Conservation (phyloP, 2,113 vertebrate genomes). For the Numida meleagris region DNA sequence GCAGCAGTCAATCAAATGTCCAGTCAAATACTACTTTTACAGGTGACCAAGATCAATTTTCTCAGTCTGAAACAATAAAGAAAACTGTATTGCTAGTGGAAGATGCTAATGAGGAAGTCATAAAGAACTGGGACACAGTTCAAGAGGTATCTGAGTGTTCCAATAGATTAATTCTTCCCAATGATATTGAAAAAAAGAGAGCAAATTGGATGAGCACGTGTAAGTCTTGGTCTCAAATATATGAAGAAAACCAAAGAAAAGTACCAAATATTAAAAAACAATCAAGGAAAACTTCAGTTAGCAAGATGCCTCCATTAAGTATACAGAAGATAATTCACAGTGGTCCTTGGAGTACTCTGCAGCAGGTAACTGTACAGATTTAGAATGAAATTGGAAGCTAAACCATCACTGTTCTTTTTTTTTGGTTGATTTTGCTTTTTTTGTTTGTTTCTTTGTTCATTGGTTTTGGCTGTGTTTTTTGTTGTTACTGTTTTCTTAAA, state of each 20-base stretch:
- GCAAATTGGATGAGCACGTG: conserved; percentile 85
- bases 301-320: conserved; percentile 77
- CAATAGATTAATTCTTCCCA: conserved; percentile 44
- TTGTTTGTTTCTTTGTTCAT: no score
- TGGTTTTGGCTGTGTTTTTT: neutral
- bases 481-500: neutral
- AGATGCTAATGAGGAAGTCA: neutral
- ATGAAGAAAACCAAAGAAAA: conserved; percentile 78
- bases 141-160: neutral
- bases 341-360: conserved; percentile 77
- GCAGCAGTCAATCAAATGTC: neutral
- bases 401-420: neutral
- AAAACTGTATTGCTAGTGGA: neutral
- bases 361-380: conserved; percentile 80
- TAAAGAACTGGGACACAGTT: neutral
- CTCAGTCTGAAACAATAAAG: conserved; percentile 11
- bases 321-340: conserved; percentile 74
- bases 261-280: conserved; percentile 55
- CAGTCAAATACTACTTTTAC: neutral
- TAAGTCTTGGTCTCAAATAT: conserved; percentile 84
- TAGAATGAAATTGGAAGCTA: neutral
- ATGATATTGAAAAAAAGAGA: conserved; percentile 82
- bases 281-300: conserved; percentile 47
- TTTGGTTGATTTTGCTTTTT: neutral
- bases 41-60: neutral